phyloP scores from a whole-genome alignment of 2,797 vertebrate species.

The Enteromius radiatus region DNA sequence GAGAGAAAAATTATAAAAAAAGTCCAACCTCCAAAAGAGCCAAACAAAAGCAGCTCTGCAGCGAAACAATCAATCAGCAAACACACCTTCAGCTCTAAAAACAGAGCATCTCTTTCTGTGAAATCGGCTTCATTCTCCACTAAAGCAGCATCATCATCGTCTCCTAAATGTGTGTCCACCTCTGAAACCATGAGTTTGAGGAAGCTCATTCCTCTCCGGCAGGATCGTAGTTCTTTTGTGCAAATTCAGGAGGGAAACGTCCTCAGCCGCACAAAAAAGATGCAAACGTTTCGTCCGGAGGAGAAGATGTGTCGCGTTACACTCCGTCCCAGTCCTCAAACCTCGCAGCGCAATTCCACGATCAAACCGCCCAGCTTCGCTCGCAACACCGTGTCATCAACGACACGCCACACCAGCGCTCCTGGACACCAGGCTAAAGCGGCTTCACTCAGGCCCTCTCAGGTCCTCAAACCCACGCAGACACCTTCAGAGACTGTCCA shows the following conservation, averaged over 20 bases:
- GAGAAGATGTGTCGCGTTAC: conserved; percentile 84
- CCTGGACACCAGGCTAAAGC: not conserved
- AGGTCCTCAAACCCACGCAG: conserved; percentile 42
- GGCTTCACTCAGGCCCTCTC: conserved; percentile 70
- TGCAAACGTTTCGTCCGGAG: conserved; percentile 63
- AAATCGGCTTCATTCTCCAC: conserved; percentile 16
- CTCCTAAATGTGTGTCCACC: not conserved
- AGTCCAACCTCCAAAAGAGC: not conserved
- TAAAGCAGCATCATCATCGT: conserved; percentile 52
- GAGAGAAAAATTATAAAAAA: conserved; percentile 11
- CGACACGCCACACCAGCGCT: conserved; percentile 55
- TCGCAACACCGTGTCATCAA: conserved; percentile 83
- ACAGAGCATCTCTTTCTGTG: conserved; percentile 36
- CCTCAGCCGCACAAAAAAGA: conserved; percentile 53
- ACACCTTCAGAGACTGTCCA: not conserved
- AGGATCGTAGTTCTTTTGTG: not conserved
- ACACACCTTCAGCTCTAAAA: conserved; percentile 46
- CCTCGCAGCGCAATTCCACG: conserved; percentile 45
- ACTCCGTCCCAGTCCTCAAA: conserved; percentile 60
- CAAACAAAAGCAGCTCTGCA: not conserved
- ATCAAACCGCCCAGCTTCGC: conserved; percentile 78
- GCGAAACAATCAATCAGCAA: not conserved
- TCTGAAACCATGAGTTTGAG: conserved; percentile 74
- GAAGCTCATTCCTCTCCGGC: conserved; percentile 85
- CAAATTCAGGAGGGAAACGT: conserved; percentile 41